Evolutionary conservation across 2,888 invertebrate genomes (phyloP), one percentile per base, ranked within the genome.

Genomic region (Mythimna loreyi): DNA sequence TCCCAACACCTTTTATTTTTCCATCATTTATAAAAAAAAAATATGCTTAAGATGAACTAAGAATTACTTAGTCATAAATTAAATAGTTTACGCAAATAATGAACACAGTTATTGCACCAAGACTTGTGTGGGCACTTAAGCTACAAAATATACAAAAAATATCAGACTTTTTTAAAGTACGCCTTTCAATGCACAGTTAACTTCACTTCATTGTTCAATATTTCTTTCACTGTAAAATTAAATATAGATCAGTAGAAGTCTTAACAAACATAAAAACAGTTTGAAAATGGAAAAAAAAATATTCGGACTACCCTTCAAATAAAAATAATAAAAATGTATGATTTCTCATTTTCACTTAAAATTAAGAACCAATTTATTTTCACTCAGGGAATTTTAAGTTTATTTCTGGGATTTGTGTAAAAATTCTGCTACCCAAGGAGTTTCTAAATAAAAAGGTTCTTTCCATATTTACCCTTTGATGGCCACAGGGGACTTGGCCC

Each of bases 401-500:
- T 56, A 21, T 19, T 21, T 47, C 47, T 40, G 7, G 21, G 0
- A 28, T 55, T 58, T 28, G 25, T 53, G 9, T 23, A 11, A 57
- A 58, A 62, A 45, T 25, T 45, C 16, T 13, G 13, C 19, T 28
- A 28, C 33, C 43, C 52, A 74, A 47, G 50, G 21, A 60, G 21
- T 36, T 53, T 45, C 4, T 23, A 60, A 63, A 61, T 57, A 73
- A 73, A 73, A 78, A 66, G 62, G 65, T 61, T 61, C 49, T 40
- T 52, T 57, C 28, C 40, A 68, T 72, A 68, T 61, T 75, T 73
- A 73, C 59, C 64, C 75, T 57, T 60, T 66, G 6, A 59, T 52
- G 25, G 56, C 91, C 92, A 95, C 84, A 89, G 91, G 63, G 0
- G 92, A 81, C 53, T 78, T 81, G 13, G 89, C 83, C 2, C 92